phyloP scores from a whole-genome alignment of 2,113 vertebrate species.

The Coracopsis vasa region DNA sequence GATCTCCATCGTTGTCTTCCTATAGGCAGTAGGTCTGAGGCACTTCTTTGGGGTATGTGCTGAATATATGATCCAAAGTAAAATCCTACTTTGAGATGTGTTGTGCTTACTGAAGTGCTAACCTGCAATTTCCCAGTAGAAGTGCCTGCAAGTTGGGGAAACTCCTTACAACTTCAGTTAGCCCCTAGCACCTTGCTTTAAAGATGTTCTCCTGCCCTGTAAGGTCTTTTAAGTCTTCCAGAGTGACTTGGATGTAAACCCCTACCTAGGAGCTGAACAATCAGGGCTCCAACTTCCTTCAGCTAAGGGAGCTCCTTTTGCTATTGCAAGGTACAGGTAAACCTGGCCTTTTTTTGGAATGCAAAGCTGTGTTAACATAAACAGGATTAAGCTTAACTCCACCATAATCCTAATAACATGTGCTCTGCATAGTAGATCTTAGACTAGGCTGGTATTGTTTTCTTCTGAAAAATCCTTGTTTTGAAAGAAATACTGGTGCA shows the following conservation, averaged over 20 bases:
- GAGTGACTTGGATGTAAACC: neutral
- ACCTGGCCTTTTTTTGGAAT: slow-evolving; percentile 61
- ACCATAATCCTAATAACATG: slow-evolving; percentile 44
- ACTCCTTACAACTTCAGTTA: neutral
- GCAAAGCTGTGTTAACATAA: slow-evolving; percentile 61
- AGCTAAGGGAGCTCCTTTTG: neutral
- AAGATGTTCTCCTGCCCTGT: neutral
- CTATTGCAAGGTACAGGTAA: neutral
- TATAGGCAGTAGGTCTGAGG: too few relatives aligned
- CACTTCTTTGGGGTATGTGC: neutral
- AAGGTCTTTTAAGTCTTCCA: neutral
- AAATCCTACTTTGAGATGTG: neutral
- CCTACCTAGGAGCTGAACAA: neutral
- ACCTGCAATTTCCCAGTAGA: neutral
- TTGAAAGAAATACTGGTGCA: neutral
- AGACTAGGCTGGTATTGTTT: neutral
- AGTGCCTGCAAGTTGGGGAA: neutral
- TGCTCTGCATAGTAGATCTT: slow-evolving; percentile 25
- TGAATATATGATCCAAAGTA: neutral
- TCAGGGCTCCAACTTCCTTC: neutral
- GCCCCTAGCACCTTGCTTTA: neutral
- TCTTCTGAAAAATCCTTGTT: neutral
- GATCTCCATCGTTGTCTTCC: neutral
- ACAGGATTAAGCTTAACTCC: slow-evolving; percentile 66
- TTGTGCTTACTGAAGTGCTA: neutral